A percentile compares a stretch with the other conserved stretches of the same genome.
phyloP scores from a whole-genome alignment of 2,113 vertebrate genomes.

The Oceanodroma tethys region DNA sequence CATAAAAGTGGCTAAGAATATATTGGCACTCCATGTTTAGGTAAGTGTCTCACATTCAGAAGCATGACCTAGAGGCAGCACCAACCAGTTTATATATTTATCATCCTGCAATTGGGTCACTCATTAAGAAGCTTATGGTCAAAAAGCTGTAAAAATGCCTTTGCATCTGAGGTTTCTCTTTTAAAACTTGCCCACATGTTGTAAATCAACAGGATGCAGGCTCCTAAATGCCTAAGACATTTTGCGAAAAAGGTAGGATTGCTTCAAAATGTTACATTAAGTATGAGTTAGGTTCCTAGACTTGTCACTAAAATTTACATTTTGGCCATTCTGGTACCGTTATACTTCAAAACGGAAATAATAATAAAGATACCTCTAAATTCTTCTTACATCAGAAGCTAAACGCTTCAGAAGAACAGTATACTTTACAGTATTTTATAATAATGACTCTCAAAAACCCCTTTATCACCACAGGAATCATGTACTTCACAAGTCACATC shows the following conservation, averaged over 20 bases:
- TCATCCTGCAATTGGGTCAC: background rate
- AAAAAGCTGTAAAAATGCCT: slow-evolving; percentile 9
- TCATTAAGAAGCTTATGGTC: background rate
- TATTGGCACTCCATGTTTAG: background rate
- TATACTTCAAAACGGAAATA: background rate
- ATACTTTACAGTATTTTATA: background rate
- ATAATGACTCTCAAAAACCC: background rate
- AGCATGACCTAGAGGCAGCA: background rate
- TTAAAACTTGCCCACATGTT: background rate
- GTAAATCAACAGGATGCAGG: background rate
- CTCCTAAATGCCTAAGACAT: background rate
- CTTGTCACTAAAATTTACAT: background rate
- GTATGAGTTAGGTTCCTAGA: background rate
- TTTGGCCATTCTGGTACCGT: background rate
- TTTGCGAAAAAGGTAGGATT: background rate
- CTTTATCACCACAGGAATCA: background rate
- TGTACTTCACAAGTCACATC: background rate
- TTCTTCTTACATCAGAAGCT: background rate
- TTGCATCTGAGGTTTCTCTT: background rate
- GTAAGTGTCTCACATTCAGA: background rate
- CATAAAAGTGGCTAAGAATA: background rate
- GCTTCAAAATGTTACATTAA: background rate
- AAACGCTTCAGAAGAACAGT: background rate
- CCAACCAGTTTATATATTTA: background rate
- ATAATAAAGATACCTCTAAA: background rate